Percentiles rank a stretch among this genome's conserved stretches.
phyloP scores from a whole-genome alignment of 2,113 vertebrate species.

The Cettia cetti region DNA sequence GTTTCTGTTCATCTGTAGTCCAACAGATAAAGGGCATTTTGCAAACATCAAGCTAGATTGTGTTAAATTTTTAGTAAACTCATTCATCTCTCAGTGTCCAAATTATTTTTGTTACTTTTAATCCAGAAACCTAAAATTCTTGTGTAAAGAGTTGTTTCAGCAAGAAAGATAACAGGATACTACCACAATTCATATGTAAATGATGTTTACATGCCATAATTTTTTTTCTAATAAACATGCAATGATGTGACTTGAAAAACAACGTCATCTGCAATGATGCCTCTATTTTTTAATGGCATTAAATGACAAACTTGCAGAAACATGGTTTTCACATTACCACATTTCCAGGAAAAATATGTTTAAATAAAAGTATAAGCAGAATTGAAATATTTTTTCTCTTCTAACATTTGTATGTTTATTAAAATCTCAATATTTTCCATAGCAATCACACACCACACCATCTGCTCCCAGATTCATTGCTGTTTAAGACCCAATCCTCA shows the following conservation, averaged over 20 bases:
- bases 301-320: neutral
- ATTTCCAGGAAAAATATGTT: neutral
- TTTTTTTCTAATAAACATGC: neutral
- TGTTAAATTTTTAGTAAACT: neutral
- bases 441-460: neutral
- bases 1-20: neutral
- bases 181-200: neutral
- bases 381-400: neutral
- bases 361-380: conserved; percentile 6
- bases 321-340: neutral
- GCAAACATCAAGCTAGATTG: neutral
- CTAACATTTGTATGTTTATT: neutral
- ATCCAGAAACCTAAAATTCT: neutral
- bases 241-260: neutral
- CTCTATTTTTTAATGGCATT: neutral
- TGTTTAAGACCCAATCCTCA: neutral
- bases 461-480: conserved; percentile 11
- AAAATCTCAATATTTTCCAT: neutral
- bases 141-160: neutral
- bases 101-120: neutral
- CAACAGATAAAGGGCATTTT: accelerated
- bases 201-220: neutral
- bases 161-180: neutral
- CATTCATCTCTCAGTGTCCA: neutral
- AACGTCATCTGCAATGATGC: neutral